Base-by-base conservation (phyloP, 2,888 invertebrate genomes). In the Punctoribates punctum region DNA sequence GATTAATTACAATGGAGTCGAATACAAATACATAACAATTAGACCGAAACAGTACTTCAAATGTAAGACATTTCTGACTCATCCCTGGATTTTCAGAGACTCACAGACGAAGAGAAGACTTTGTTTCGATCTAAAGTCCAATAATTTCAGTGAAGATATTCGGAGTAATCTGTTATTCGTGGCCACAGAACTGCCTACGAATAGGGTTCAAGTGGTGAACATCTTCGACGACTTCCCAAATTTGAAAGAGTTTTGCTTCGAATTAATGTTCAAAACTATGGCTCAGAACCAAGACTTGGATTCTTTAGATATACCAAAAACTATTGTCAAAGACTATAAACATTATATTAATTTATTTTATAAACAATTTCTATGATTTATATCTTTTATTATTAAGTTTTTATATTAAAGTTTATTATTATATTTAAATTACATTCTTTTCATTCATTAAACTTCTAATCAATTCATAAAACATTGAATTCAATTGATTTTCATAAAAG, bases 81-180 rank as follows among this genome's bases (percentile, higher is more conserved):
- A 76, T 73, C 76, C 73, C 13, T 76, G 76, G 76, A 76, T 76
- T 48, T 76, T 73, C 73, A 73, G 76, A 29, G 76, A 76, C 46
- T 38, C n/a, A 15, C 25, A 27, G 15, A 57, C 73, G 20, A 73
- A 60, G 27, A 34, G 42, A n/a, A 46, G 73, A 15, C 54, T 38
- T 70, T 51, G 67, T 54, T 67, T 62, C 17, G 9, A 29, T 27
- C 20, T 11, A 27, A 54, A 51, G 11, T 20, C 17, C 17, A 67
- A 27, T 51, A n/a, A 15, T 25, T 20, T 25, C 27, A 11, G 1
- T 20, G 34, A 60, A 34, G 73, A 48, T 27, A 9, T 42, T 8
- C 25, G 11, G 15, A 25, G 15, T 25, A 48, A 72, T 72, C n/a
- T 38, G 9, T 9, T 72, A 23, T 72, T 15, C 48, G 46, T 72